These are phyloP conservation scores for Spermophilus dauricus DNA, from an alignment of 2,113 vertebrate species.

Conservation along the genomic window DNA sequence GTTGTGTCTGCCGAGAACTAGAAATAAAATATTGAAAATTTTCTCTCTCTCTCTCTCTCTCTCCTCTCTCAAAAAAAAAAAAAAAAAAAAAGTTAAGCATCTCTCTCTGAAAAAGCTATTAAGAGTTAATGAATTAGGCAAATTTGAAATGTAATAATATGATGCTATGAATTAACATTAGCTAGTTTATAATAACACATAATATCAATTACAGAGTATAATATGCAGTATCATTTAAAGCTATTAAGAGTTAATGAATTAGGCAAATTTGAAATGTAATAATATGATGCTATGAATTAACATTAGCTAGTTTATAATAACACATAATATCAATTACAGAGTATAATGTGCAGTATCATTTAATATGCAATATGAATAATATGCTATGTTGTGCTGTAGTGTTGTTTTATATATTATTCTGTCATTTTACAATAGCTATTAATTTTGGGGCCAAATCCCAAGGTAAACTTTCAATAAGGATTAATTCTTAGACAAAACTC, in stretches of 20 bases:
- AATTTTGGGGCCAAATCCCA: background rate
- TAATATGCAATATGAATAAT: background rate
- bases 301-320: background rate
- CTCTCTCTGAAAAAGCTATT: background rate
- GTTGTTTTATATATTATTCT: background rate
- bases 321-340: background rate
- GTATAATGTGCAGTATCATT: background rate
- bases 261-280: background rate
- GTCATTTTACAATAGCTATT: constrained; percentile 29
- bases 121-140: no score
- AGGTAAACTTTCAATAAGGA: background rate
- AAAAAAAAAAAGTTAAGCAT: background rate
- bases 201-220: no score
- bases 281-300: background rate
- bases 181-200: no score
- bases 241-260: background rate
- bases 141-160: no score
- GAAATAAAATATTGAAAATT: no score
- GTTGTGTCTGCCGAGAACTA: no score
- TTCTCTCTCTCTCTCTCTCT: no score
- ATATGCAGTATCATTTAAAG: no score
- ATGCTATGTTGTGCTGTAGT: background rate
- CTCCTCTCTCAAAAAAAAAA: no score
- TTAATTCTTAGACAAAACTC: constrained; percentile 6
- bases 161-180: no score